Conservation (phyloP, 1,140 invertebrate genomes). For the Tribolium castaneum region DNA sequence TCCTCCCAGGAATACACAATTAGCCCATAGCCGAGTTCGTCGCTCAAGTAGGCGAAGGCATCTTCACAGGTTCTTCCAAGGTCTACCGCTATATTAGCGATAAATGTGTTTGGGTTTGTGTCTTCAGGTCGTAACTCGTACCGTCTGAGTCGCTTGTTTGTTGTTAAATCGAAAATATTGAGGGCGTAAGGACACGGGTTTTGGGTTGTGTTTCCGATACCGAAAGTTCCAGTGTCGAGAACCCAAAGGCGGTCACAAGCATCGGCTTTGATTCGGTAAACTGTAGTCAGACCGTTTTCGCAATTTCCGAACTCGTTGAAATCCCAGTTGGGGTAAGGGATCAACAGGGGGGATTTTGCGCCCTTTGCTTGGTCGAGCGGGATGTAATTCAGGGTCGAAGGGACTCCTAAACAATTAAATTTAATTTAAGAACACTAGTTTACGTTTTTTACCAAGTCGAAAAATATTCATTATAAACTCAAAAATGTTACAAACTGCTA, state of each 20-base stretch:
- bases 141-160: constrained; percentile 75
- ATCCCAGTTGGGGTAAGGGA: constrained; percentile 80
- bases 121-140: constrained; percentile 79
- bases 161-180: constrained; percentile 81
- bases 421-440: too few relatives aligned
- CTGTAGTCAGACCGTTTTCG: constrained; percentile 77
- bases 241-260: constrained; percentile 84
- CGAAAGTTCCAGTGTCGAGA: constrained; percentile 82
- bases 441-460: too few relatives aligned
- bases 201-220: constrained; percentile 75
- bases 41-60: constrained; percentile 82
- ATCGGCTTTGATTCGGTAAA: constrained; percentile 80
- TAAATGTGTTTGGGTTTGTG: constrained; percentile 80
- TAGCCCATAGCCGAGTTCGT: constrained; percentile 83
- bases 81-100: constrained; percentile 84
- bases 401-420: constrained; percentile 75
- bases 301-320: constrained; percentile 81
- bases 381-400: constrained; percentile 83
- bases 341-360: constrained; percentile 76
- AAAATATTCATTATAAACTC: too few relatives aligned
- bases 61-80: constrained; percentile 80
- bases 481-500: too few relatives aligned
- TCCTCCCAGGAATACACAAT: constrained; percentile 80
- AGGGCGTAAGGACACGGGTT: constrained; percentile 77
- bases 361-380: constrained; percentile 70